Evolutionary conservation across 2,888 invertebrate species (phyloP), one percentile per base, ranked within the genome.

Genomic region (Trisateles emortualis): DNA sequence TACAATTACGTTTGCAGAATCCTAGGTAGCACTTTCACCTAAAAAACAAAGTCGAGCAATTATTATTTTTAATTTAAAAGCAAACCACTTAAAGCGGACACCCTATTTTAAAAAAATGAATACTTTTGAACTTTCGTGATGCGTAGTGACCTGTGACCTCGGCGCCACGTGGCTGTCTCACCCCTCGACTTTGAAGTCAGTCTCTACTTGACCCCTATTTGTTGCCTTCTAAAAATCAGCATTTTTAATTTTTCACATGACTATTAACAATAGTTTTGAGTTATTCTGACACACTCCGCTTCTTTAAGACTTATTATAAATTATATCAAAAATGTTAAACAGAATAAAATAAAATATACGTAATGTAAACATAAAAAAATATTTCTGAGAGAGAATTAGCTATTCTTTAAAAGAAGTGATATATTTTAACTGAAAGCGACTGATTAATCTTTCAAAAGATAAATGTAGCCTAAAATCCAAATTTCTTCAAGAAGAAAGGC

Each of bases 61-160:
- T 68, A 68, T 68, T 63, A 64, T 63, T n/a, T 32, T 63, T 74
- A 68, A 74, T 79, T 74, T 67, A 76, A 74, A 62, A 53, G 58
- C 62, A 58, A 53, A 56, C 49, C 63, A 63, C 55, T 76, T 68
- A 58, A 65, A 60, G 65, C 54, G 65, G 64, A 53, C 72, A 68
- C 79, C 80, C 79, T 74, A 76, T 72, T 75, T 77, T 69, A 70
- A 33, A 61, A 58, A 67, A 68, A 74, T 22, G 17, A 67, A 78
- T 62, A 76, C 72, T 72, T 76, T 80, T 85, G 83, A 86, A 83
- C 85, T 86, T 84, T 82, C 46, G 67, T 75, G 70, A 74, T 68
- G 70, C 69, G 72, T 72, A 76, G 72, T 81, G 85, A 87, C 85
- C 86, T 81, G 74, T 84, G 85, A 88, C 87, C 87, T 81, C 80